Base-by-base conservation (phyloP, 2,113 vertebrate genomes). In the Hystrix cristata region DNA sequence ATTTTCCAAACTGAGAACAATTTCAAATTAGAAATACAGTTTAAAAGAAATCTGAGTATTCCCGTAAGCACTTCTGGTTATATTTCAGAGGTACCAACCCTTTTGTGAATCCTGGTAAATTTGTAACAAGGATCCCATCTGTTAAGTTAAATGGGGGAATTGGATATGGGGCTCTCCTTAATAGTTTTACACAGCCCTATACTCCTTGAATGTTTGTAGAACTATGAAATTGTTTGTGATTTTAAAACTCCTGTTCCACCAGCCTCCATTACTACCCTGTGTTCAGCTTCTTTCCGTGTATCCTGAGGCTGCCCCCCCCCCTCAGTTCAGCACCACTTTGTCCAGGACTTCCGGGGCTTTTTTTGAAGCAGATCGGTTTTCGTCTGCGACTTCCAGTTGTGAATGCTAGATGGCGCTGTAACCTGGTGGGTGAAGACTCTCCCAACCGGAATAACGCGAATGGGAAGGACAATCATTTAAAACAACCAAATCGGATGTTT, bases 401-500 rank as follows among this genome's bases (percentile, higher is more conserved):
- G 93, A 80, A 72, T 86, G 94, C 85, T 80, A 98, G 97, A 91
- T 97, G 97, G 97, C 93, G 69, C 97, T 97, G 53, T 83, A 55
- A 94, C 57, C 89, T n/a, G 97, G 19, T 65, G 59, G 53, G 92
- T 90, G 18, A 94, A 62, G 3, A 19, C 76, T 21, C 2, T 76
- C 80, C 46, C 71, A 51, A 19, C 3, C 55, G 34, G 43, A 59
- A 60, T 71, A 12, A 11, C 2, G 60, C 31, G 72, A 59, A 18
- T 3, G 12, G 7, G 31, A 74, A 80, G 4, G 23, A 65, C 64
- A 48, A 87, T 71, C 16, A 9, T 38, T 72, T 90, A 60, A 82
- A 82, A 48, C 55, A 62, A 65, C 23, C 8, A n/a, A 57, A 69
- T 62, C 29, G 18, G 27, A 27, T 16, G 13, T 38, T 19, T 65